Evolutionary conservation across 2,797 vertebrate species (phyloP), one percentile per base, ranked within the genome.

Genomic region (Sebastes aleutianus): DNA sequence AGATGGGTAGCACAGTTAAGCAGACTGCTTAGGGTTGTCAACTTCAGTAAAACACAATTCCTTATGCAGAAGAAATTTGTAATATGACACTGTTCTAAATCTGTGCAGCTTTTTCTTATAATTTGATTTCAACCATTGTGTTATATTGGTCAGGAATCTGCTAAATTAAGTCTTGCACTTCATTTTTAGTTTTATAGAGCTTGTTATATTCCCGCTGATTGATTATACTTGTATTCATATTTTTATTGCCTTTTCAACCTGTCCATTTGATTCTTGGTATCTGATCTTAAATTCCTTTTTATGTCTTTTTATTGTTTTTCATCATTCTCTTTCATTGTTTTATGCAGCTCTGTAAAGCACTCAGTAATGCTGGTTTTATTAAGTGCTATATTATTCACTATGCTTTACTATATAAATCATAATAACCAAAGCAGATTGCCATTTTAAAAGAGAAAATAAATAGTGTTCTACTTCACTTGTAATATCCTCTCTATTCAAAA

Each of bases 1-100:
- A 83, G 69, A 76, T 47, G 36, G 76, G 47, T 70, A 78, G 85
- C 65, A 47, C 54, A 79, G 79, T 80, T 78, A 68, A 85, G 89
- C 62, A 74, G 79, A 85, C 76, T 80, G 70, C 59, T 87, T 79
- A 58, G 50, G 57, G 66, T 47, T 77, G 73, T 87, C 76, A 74
- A 70, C 56, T 81, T 82, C 27, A 83, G 43, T 66, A 53, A 79
- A 53, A 32, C 53, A 59, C 27, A 53, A 32, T 43, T 70, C 10
- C 22, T 29, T 29, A 65, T 14, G 26, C 24, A 75, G 63, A 75
- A 69, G 1, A 29, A 20, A 57, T 4, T 5, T 9, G 22, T 47
- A 62, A 66, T 61, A 5, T 32, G 50, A 27, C 8, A 39, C 6
- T 34, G 47, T 62, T 57, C 26, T 65, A n/a, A 59, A 74, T 29